phyloP scores from a whole-genome alignment of 1,140 invertebrate genomes.

The Cryptotermes secundus region DNA sequence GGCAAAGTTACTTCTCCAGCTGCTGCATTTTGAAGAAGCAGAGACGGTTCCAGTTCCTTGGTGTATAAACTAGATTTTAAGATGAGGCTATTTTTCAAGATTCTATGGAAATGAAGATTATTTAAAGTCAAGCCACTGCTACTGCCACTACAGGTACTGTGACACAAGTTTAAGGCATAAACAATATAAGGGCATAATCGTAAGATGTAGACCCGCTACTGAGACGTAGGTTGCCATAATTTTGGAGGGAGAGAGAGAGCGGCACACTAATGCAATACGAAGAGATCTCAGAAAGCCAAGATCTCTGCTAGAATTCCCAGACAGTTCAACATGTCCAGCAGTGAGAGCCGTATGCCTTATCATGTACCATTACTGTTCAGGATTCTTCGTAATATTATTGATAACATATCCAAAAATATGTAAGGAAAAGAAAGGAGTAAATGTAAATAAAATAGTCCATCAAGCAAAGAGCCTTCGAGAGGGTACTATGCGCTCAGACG shows the following conservation, averaged over 20 bases:
- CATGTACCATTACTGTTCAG: too few relatives aligned
- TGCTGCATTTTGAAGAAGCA: conserved; percentile 4
- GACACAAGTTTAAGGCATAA: neutral
- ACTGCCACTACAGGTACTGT: neutral
- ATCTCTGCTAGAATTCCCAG: too few relatives aligned
- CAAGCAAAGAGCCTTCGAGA: too few relatives aligned
- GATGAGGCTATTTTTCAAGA: conserved; percentile 22
- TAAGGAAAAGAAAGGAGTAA: too few relatives aligned
- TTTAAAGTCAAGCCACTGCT: neutral
- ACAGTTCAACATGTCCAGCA: too few relatives aligned
- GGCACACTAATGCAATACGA: too few relatives aligned
- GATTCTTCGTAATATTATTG: too few relatives aligned
- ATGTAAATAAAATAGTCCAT: too few relatives aligned
- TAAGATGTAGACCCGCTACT: neutral
- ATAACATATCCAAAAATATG: too few relatives aligned
- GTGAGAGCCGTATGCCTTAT: too few relatives aligned
- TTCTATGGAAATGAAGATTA: neutral
- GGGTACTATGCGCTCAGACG: too few relatives aligned
- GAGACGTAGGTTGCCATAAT: neutral
- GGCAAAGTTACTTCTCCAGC: neutral
- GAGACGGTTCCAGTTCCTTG: neutral
- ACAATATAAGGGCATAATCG: neutral
- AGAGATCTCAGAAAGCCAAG: too few relatives aligned
- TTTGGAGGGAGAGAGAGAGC: neutral
- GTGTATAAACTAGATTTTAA: conserved; percentile 25